phyloP scores from a whole-genome alignment of 2,888 invertebrate genomes.

The Himalopsyche tibetana region DNA sequence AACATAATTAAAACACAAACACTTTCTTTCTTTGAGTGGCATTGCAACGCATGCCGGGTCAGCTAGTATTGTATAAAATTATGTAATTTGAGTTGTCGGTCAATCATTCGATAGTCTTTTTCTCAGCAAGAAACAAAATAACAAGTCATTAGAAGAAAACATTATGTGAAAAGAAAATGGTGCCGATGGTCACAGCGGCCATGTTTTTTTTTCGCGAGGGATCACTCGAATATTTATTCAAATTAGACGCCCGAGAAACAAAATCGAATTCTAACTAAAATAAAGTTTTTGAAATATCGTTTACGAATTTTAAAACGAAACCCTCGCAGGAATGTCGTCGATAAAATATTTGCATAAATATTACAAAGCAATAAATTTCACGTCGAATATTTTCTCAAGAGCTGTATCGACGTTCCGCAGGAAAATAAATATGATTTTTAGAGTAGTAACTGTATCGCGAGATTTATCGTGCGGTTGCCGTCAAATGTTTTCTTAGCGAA shows the following conservation, averaged over 20 bases:
- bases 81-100: not conserved
- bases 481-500: constrained; percentile 22
- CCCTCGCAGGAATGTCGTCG: constrained; percentile 47
- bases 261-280: constrained; percentile 42
- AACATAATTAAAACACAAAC: too few relatives aligned
- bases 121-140: not conserved
- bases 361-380: constrained; percentile 54
- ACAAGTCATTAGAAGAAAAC: not conserved
- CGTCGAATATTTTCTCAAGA: constrained; percentile 50
- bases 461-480: constrained; percentile 39
- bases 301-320: constrained; percentile 37
- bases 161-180: not conserved
- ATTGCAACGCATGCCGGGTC: too few relatives aligned
- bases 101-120: not conserved
- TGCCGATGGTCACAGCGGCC: not conserved
- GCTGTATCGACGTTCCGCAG: constrained; percentile 51
- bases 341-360: constrained; percentile 56
- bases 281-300: constrained; percentile 41
- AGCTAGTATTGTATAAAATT: too few relatives aligned
- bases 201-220: constrained; percentile 18
- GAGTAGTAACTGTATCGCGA: not conserved
- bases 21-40: too few relatives aligned
- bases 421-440: constrained; percentile 45
- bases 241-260: constrained; percentile 37
- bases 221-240: constrained; percentile 40